A percentile compares a stretch with the other conserved stretches of the same genome.
These are phyloP conservation scores for Ctenosaura bakeri DNA, from an alignment of 2,797 vertebrate species.

Conservation along the genomic window DNA sequence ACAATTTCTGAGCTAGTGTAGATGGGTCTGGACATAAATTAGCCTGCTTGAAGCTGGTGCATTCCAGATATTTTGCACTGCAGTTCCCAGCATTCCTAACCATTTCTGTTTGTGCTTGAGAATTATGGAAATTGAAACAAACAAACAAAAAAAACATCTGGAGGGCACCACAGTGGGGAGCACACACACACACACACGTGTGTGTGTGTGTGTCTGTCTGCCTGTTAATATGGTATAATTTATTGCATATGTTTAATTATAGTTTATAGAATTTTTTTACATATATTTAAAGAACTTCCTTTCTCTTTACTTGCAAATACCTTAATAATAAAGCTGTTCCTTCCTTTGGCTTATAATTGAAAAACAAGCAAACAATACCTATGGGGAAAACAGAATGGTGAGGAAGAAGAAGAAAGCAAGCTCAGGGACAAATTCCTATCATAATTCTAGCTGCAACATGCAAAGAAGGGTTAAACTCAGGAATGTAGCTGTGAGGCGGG, in stretches of 20 bases:
- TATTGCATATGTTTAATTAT: no score
- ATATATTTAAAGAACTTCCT: no score
- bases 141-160: background rate
- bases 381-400: background rate
- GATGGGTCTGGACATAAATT: background rate
- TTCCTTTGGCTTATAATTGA: background rate
- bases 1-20: no score
- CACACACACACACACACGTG: no score
- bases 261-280: no score
- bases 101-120: background rate
- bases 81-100: background rate
- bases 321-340: background rate
- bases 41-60: background rate
- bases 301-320: background rate
- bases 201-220: no score
- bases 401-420: background rate
- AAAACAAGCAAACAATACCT: background rate
- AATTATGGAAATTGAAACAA: background rate
- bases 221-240: no score
- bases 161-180: background rate
- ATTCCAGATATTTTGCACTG: background rate
- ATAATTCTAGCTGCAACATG: no score
- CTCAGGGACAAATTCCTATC: no score
- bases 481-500: no score
- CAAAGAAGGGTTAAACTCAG: no score